Evolutionary conservation across 2,888 invertebrate genomes (phyloP).

Genomic region (Eupithecia vulgata): DNA sequence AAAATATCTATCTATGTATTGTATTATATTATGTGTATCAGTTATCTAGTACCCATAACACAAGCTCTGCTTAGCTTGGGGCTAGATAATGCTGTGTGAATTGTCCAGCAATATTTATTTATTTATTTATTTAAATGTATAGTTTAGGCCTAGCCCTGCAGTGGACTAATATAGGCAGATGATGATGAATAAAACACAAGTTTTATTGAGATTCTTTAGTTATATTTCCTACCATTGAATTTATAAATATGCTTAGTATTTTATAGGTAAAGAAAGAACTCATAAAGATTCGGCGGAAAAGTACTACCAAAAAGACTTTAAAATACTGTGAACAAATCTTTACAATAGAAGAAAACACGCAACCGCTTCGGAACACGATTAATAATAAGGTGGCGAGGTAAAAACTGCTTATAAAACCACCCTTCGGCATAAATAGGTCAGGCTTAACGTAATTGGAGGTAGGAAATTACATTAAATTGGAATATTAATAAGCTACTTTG

Average conservation of each 20-base stretch:
- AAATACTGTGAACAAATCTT: constrained; percentile 5
- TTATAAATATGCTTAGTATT: neutral
- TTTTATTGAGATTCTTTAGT: too few relatives aligned
- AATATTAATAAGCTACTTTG: constrained; percentile 21
- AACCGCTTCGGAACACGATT: constrained; percentile 35
- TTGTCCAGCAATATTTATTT: too few relatives aligned
- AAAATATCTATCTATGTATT: too few relatives aligned
- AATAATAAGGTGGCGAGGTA: constrained; percentile 34
- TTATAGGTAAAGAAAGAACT: neutral
- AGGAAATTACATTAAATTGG: constrained; percentile 23
- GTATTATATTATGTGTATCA: too few relatives aligned
- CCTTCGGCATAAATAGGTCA: constrained; percentile 35
- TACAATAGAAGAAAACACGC: constrained; percentile 29
- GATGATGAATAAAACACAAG: too few relatives aligned
- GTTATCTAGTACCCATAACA: too few relatives aligned
- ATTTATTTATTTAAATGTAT: too few relatives aligned
- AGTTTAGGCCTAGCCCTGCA: too few relatives aligned
- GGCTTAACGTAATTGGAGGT: constrained; percentile 24
- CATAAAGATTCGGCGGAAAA: neutral
- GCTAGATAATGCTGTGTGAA: too few relatives aligned
- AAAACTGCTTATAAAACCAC: constrained; percentile 37
- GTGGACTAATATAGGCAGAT: too few relatives aligned
- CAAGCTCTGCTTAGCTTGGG: too few relatives aligned
- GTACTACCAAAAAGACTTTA: neutral
- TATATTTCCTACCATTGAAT: neutral